Conservation (phyloP, 2,888 invertebrate species). For the Coenonympha glycerion region DNA sequence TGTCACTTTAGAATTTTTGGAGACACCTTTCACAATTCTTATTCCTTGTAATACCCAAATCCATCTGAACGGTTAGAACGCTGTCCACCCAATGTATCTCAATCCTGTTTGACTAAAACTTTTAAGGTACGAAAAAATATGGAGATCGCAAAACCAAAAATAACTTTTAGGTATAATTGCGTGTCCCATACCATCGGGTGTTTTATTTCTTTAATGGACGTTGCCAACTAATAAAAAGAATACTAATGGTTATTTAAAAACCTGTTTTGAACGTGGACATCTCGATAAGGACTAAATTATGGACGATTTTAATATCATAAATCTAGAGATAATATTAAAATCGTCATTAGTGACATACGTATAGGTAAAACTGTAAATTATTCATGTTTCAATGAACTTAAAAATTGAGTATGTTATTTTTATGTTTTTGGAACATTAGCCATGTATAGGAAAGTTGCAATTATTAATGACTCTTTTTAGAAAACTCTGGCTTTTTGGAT, state of each 20-base stretch:
- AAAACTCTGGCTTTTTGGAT: too few species aligned
- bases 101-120: constrained; percentile 1
- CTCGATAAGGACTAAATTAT: constrained; percentile 2
- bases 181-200: background rate
- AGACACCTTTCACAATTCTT: background rate
- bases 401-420: too few species aligned
- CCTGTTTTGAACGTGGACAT: constrained; percentile 2
- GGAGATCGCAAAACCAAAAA: constrained; percentile 5
- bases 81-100: background rate
- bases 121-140: constrained; percentile 3
- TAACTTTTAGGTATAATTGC: constrained; percentile 2
- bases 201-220: constrained; percentile 3
- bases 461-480: too few species aligned
- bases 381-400: too few species aligned
- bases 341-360: background rate
- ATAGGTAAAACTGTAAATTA: background rate
- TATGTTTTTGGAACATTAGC: too few species aligned
- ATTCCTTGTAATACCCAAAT: background rate
- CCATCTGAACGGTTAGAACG: background rate
- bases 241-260: constrained; percentile 4
- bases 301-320: background rate
- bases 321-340: background rate
- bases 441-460: too few species aligned
- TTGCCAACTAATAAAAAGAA: constrained; percentile 3
- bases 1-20: background rate